Evolutionary conservation across 2,888 invertebrate genomes (phyloP), one percentile per base, ranked within the genome.

Genomic region (Apamea epomidion): DNA sequence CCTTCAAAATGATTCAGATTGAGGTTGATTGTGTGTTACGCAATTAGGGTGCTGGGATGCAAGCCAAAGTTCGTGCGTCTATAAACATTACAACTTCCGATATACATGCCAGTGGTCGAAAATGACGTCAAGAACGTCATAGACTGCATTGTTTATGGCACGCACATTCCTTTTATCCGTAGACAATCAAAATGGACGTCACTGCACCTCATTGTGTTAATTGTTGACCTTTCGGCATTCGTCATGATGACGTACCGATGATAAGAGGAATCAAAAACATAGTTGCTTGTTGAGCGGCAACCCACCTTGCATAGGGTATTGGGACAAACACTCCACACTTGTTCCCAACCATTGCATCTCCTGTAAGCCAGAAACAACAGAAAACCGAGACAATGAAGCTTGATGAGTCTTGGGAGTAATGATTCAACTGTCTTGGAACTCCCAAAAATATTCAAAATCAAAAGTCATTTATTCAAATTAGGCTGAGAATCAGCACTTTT

Each of bases 161-260:
- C 37, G 5, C 21, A 0, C 70, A 64, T 84, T 60, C 68, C 81
- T 69, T 21, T 16, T 2, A 48, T 64, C n/a, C 2, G 32, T 1
- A 68, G 29, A 85, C 82, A 82, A 85, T 82, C 25, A 25, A 29
- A 18, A 32, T 32, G 25, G 2, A 82, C 86, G 85, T 85, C 84
- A 85, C 25, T 6, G 18, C 29, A 5, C 4, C 48, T 29, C 37
- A 73, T 84, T 84, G 82, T 81, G 14, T 65, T 12, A 6, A 0
- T 54, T 78, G 48, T 85, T 76, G 64, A 62, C 1, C 3, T 25
- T 71, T 54, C 6, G n/a, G 29, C 37, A 51, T 67, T 71, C 16
- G 48, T 74, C 62, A 71, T 29, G 1, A 29, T 80, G 80, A 72
- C 74, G 70, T 70, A 21, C 7, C 8, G 10, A 2, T 10, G 18